phyloP scores from a whole-genome alignment of 2,888 invertebrate genomes.

The Xanthostigma xanthostigma region DNA sequence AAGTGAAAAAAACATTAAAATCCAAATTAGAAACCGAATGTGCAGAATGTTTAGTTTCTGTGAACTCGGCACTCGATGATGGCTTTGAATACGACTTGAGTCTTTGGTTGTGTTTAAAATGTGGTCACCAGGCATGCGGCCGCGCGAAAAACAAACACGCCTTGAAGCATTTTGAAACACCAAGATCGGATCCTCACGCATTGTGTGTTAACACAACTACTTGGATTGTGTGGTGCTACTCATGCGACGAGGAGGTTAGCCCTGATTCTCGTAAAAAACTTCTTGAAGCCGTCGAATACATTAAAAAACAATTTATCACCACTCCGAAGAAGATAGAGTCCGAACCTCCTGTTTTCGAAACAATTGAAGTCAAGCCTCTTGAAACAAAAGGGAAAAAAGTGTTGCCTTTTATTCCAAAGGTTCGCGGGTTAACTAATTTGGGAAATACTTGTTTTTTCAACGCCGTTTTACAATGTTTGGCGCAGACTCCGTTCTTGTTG shows the following conservation, averaged over 20 bases:
- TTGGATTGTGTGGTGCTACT: slow-evolving; percentile 67
- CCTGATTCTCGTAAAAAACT: slow-evolving; percentile 46
- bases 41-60: slow-evolving; percentile 35
- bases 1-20: slow-evolving; percentile 42
- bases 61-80: slow-evolving; percentile 18
- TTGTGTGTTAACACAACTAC: slow-evolving; percentile 54
- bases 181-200: slow-evolving; percentile 61
- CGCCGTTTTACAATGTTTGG: slow-evolving; percentile 85
- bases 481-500: slow-evolving; percentile 67
- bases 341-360: not conserved
- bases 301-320: slow-evolving; percentile 40
- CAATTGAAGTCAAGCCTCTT: slow-evolving; percentile 1
- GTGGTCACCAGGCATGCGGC: slow-evolving; percentile 65
- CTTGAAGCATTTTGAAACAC: slow-evolving; percentile 54
- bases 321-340: slow-evolving; percentile 11
- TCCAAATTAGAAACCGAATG: slow-evolving; percentile 40
- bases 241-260: slow-evolving; percentile 55
- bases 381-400: not conserved
- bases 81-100: slow-evolving; percentile 32
- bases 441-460: slow-evolving; percentile 98
- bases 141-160: slow-evolving; percentile 53
- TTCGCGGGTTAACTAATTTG: slow-evolving; percentile 73
- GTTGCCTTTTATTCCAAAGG: slow-evolving; percentile 31
- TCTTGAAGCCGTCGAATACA: slow-evolving; percentile 56
- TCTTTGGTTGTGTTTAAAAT: slow-evolving; percentile 69